A percentile compares a stretch with the other conserved stretches of the same genome.
phyloP scores from a whole-genome alignment of 2,113 vertebrate species.

The Nibea coibor region DNA sequence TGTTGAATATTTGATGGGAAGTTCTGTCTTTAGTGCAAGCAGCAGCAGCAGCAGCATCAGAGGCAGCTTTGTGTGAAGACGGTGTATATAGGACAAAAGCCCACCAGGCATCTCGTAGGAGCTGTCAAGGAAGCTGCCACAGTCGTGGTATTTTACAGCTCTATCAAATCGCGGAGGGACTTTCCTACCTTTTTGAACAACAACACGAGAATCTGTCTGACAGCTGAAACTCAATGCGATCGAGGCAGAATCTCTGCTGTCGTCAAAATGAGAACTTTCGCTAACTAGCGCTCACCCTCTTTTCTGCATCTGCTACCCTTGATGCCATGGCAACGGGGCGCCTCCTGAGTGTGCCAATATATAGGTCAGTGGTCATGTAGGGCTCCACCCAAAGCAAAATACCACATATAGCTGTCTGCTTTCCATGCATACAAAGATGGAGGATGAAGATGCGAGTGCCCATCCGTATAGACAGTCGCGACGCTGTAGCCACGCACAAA shows the following conservation, averaged over 20 bases:
- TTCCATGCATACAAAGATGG: conserved; percentile 38
- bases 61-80: conserved; percentile 68
- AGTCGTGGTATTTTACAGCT: conserved; percentile 58
- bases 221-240: neutral
- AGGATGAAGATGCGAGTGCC: neutral
- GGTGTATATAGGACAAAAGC: conserved; percentile 75
- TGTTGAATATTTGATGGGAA: conserved; percentile 80
- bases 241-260: conserved; percentile 33
- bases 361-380: conserved; percentile 77
- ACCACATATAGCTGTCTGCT: conserved; percentile 46
- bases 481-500: conserved; percentile 25
- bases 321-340: conserved; percentile 64
- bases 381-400: conserved; percentile 65
- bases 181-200: conserved; percentile 38
- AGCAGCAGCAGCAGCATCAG: conserved; percentile 40
- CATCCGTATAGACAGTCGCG: conserved; percentile 16
- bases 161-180: conserved; percentile 57
- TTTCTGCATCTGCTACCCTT: conserved; percentile 50
- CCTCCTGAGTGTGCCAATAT: conserved; percentile 68
- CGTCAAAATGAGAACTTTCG: conserved; percentile 45
- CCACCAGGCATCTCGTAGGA: conserved; percentile 60
- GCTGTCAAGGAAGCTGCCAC: conserved; percentile 57
- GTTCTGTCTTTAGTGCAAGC: conserved; percentile 66
- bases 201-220: conserved; percentile 22
- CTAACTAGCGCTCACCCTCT: conserved; percentile 25